Evolutionary conservation across 2,888 invertebrate species (phyloP).

Genomic region (Monochamus alternatus): DNA sequence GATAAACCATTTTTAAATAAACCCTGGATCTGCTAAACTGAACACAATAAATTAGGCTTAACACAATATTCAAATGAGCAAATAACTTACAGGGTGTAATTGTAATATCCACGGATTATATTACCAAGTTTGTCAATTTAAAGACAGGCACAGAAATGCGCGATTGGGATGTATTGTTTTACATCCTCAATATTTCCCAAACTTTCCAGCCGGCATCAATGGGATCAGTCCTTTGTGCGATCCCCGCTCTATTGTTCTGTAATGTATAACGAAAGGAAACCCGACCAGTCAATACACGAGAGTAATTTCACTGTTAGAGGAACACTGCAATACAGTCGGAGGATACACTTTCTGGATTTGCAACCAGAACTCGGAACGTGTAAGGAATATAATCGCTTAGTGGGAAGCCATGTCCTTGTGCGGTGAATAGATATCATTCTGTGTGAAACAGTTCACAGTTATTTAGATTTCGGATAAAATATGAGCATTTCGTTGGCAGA

Average conservation of each 20-base stretch:
- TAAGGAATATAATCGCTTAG: not conserved
- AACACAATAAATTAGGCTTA: no score
- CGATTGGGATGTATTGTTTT: not conserved
- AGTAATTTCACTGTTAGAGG: not conserved
- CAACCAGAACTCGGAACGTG: not conserved
- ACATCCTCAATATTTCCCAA: not conserved
- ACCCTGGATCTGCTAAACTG: no score
- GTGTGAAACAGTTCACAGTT: no score
- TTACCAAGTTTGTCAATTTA: not conserved
- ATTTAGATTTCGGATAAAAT: no score
- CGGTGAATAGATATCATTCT: no score
- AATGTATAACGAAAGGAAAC: conserved; percentile 5
- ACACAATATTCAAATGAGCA: no score
- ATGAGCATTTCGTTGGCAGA: no score
- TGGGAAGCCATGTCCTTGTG: not conserved
- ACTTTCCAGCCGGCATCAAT: not conserved
- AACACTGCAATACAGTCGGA: not conserved
- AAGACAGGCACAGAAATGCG: not conserved
- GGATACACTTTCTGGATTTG: conserved; percentile 2
- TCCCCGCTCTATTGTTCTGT: not conserved
- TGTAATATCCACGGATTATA: no score
- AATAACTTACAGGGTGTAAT: no score
- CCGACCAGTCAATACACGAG: conserved; percentile 6
- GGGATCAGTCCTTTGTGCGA: not conserved
- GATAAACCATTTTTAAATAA: no score